Conservation (phyloP, 2,888 invertebrate genomes). For the Drosophila helvetica region DNA sequence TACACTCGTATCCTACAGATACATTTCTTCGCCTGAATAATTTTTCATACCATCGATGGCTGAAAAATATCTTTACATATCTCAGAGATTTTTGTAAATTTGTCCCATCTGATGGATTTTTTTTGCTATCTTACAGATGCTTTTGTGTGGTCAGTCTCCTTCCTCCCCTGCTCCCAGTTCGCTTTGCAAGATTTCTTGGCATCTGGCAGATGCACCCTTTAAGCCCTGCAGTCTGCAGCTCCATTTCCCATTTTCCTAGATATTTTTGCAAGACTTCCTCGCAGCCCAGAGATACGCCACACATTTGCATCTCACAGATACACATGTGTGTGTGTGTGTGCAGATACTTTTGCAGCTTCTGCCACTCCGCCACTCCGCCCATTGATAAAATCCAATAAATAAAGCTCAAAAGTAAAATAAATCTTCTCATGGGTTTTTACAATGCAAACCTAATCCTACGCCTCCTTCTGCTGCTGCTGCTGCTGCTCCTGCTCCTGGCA, state of each 20-base stretch:
- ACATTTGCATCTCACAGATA: too few species aligned
- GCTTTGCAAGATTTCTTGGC: neutral
- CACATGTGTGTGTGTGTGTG: neutral
- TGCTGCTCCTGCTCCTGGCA: neutral
- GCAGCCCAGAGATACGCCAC: neutral
- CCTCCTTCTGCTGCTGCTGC: slow-evolving; percentile 5
- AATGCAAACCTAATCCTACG: slow-evolving; percentile 30
- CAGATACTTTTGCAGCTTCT: neutral
- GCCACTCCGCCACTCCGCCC: neutral
- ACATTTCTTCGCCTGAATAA: too few species aligned
- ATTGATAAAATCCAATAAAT: neutral
- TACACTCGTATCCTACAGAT: neutral
- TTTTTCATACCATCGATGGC: too few species aligned
- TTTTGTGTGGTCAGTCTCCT: too few species aligned
- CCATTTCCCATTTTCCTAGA: neutral
- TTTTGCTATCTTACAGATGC: too few species aligned
- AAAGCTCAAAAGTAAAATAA: slow-evolving; percentile 6
- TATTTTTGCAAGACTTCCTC: neutral
- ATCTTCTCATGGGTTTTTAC: slow-evolving; percentile 30
- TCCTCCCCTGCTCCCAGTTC: too few species aligned
- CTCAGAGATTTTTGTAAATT: neutral
- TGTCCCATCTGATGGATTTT: neutral
- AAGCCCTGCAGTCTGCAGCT: neutral
- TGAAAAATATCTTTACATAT: neutral
- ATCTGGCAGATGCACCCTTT: neutral